Conservation (phyloP, 2,797 vertebrate species). For the Tympanoctomys barrerae region DNA sequence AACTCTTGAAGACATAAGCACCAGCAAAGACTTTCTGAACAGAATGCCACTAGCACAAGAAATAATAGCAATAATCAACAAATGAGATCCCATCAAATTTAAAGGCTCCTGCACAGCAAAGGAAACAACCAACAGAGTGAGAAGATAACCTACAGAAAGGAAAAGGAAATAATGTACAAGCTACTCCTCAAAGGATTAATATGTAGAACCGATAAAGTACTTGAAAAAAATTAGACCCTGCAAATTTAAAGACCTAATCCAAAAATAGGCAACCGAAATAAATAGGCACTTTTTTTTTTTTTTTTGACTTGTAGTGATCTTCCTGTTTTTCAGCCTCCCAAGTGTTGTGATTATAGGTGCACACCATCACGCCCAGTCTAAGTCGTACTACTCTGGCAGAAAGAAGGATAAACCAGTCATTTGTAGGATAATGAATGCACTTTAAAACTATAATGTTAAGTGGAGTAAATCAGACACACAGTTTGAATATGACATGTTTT, state of each 20-base stretch:
- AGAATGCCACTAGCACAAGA: neutral
- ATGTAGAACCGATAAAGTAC: neutral
- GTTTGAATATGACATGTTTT: neutral
- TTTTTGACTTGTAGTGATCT: too few relatives aligned
- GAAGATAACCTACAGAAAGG: neutral
- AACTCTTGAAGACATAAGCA: neutral
- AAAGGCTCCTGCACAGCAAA: neutral
- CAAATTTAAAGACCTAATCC: neutral
- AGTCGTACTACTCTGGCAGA: neutral
- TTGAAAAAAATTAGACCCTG: neutral
- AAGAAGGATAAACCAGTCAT: neutral
- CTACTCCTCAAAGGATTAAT: neutral
- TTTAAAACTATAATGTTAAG: neutral
- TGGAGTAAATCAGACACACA: neutral
- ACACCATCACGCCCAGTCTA: too few relatives aligned
- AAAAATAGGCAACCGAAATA: neutral
- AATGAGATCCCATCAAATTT: neutral
- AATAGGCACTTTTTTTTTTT: neutral
- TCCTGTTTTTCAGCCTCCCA: too few relatives aligned
- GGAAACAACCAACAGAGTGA: neutral
- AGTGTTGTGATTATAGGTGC: too few relatives aligned
- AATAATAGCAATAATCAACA: neutral
- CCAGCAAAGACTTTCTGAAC: neutral
- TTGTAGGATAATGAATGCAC: neutral
- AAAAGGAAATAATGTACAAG: neutral